phyloP scores from a whole-genome alignment of 2,113 vertebrate species.

The Nycticorax nycticorax region DNA sequence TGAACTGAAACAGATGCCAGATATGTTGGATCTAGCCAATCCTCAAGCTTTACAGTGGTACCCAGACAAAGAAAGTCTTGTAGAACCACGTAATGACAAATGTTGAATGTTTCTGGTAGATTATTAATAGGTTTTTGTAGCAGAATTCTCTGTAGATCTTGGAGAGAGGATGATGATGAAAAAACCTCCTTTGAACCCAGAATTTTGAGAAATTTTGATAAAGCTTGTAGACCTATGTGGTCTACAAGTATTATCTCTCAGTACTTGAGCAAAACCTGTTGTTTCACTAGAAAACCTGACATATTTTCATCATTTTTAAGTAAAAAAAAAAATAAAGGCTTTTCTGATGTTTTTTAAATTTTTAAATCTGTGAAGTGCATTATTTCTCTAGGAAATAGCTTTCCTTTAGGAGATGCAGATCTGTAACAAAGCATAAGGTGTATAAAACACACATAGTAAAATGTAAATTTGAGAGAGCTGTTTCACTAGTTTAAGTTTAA shows the following conservation, averaged over 20 bases:
- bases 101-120: neutral
- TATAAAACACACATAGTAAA: neutral
- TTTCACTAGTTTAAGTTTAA: neutral
- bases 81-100: neutral
- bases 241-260: neutral
- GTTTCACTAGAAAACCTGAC: neutral
- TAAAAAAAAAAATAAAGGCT: neutral
- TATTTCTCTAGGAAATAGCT: neutral
- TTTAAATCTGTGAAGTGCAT: neutral
- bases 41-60: neutral
- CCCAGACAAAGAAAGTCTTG: neutral
- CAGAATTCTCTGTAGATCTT: neutral
- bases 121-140: neutral
- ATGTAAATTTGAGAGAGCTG: neutral
- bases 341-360: neutral
- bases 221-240: fast-evolving
- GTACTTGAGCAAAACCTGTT: neutral
- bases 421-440: neutral
- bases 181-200: neutral
- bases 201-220: neutral
- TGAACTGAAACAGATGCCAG: neutral
- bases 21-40: neutral
- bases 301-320: neutral
- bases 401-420: neutral
- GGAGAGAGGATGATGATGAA: neutral